A percentile compares a stretch with the other conserved stretches of the same genome.
Conservation (phyloP, 1,140 invertebrate species). For the Trigoniulus corallinus region DNA sequence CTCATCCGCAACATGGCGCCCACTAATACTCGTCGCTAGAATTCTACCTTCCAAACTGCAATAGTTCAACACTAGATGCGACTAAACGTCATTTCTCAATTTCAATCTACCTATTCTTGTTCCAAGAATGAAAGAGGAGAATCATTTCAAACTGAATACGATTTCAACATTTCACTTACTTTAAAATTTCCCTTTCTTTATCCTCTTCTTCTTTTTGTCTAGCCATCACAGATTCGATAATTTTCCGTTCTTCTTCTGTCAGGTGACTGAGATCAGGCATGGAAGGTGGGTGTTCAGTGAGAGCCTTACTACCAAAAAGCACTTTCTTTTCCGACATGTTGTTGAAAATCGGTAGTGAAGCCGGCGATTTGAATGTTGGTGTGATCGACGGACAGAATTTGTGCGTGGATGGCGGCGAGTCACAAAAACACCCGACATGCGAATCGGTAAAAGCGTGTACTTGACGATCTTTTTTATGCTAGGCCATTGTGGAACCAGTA, state of each 20-base stretch:
- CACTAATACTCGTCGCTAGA: too few relatives aligned
- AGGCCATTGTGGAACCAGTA: neutral
- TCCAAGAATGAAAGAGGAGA: too few relatives aligned
- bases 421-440: neutral
- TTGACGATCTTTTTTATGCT: too few relatives aligned
- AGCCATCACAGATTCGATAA: constrained; percentile 92
- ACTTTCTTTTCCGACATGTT: neutral
- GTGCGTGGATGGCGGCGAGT: neutral
- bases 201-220: constrained; percentile 93
- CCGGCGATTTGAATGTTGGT: too few relatives aligned
- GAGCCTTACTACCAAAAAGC: neutral
- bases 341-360: too few relatives aligned
- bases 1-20: too few relatives aligned
- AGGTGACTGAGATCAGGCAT: constrained; percentile 95
- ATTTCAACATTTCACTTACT: constrained; percentile 58
- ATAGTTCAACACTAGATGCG: too few relatives aligned
- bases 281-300: constrained; percentile 17
- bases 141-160: too few relatives aligned
- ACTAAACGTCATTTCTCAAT: too few relatives aligned
- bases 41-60: too few relatives aligned
- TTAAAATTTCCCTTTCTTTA: constrained; percentile 84
- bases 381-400: constrained; percentile 6
- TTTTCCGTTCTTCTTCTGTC: constrained; percentile 88
- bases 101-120: too few relatives aligned
- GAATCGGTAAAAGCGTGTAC: neutral